These are phyloP conservation scores for Pegoplata infirma DNA, from an alignment of 2,888 invertebrate genomes.

Conservation along the genomic window DNA sequence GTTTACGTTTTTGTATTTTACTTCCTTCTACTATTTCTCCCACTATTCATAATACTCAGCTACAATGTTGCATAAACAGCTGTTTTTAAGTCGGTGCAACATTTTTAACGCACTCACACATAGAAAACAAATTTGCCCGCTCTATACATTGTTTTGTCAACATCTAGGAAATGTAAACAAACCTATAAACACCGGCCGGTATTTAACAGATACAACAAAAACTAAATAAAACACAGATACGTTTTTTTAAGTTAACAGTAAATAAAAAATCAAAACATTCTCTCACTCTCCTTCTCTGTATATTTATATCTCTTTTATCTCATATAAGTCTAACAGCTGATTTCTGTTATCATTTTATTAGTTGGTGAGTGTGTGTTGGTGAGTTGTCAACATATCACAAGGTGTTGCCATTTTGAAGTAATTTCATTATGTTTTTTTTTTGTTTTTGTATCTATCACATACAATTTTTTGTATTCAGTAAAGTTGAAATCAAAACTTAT, in stretches of 20 bases:
- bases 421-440: background rate
- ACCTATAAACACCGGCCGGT: slow-evolving; percentile 70
- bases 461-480: background rate
- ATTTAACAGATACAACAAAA: slow-evolving; percentile 50
- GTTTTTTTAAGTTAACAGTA: slow-evolving; percentile 32
- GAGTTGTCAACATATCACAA: slow-evolving; percentile 9
- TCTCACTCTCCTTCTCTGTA: slow-evolving; percentile 55
- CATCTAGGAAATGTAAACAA: slow-evolving; percentile 52
- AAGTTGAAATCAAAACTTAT: slow-evolving; percentile 48
- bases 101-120: slow-evolving; percentile 3
- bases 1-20: slow-evolving; percentile 4
- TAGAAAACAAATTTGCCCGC: no score
- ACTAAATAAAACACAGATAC: background rate
- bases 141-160: slow-evolving; percentile 38
- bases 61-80: slow-evolving; percentile 73
- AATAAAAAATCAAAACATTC: slow-evolving; percentile 37
- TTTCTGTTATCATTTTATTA: slow-evolving; percentile 47
- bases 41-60: slow-evolving; percentile 8
- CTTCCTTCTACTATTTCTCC: background rate
- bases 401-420: slow-evolving; percentile 26
- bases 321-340: slow-evolving; percentile 48
- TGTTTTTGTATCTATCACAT: background rate
- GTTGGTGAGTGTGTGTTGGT: slow-evolving; percentile 7
- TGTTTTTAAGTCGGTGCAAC: slow-evolving; percentile 65
- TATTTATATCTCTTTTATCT: background rate